These are phyloP conservation scores for Eretmocerus hayati DNA, from an alignment of 2,888 invertebrate genomes.

Conservation along the genomic window DNA sequence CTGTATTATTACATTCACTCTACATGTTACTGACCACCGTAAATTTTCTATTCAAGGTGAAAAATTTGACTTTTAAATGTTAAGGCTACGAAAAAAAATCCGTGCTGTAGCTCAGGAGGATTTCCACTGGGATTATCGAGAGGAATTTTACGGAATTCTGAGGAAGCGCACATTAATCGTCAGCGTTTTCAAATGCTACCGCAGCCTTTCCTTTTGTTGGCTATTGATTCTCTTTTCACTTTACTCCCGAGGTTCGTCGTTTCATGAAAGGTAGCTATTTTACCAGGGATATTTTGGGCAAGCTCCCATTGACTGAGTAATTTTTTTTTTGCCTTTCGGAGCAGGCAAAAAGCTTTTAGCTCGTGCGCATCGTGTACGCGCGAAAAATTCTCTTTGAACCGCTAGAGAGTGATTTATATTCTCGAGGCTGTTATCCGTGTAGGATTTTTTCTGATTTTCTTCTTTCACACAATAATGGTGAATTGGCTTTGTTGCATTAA, in stretches of 20 bases:
- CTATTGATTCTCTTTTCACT: constrained; percentile 8
- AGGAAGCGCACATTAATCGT: constrained; percentile 10
- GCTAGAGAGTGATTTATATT: background rate
- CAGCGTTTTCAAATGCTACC: constrained; percentile 3
- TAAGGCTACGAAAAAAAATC: background rate
- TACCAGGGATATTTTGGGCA: background rate
- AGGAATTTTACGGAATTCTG: background rate
- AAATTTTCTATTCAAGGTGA: background rate
- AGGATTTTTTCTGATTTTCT: no score
- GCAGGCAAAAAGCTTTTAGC: background rate
- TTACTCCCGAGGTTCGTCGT: background rate
- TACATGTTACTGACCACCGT: constrained; percentile 3
- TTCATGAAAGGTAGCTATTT: constrained; percentile 8
- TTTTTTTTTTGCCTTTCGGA: background rate
- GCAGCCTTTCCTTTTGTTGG: constrained; percentile 8
- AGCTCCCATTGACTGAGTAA: background rate
- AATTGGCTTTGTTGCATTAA: no score
- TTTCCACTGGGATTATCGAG: constrained; percentile 5
- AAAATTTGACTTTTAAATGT: constrained; percentile 17
- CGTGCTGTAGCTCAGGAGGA: constrained; percentile 5
- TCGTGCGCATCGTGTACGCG: background rate
- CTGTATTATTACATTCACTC: no score
- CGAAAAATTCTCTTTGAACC: background rate
- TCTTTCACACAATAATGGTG: no score
- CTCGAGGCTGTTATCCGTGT: no score